Evolutionary conservation across 2,797 vertebrate species (phyloP).

Genomic region (Pteronotus mesoamericanus): DNA sequence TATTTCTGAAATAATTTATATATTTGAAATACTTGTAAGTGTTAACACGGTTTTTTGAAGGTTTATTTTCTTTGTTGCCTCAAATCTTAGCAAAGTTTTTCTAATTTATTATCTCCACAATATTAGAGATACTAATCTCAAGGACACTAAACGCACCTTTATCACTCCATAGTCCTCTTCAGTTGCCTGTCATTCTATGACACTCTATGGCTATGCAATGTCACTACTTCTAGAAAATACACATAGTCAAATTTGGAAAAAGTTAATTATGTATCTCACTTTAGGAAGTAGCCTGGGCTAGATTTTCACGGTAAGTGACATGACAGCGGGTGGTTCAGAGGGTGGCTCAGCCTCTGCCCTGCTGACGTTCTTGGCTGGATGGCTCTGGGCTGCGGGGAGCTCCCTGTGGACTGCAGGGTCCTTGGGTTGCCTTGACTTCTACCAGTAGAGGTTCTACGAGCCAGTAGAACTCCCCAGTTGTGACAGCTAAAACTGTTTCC

Average conservation of each 20-base stretch:
- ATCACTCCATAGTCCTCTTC: not conserved
- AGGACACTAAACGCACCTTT: not conserved
- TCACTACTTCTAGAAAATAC: not conserved
- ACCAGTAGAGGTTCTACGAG: not conserved
- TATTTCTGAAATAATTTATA: not conserved
- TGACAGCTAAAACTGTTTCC: not conserved
- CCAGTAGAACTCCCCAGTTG: not conserved
- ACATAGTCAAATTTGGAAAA: not conserved
- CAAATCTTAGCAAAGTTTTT: not conserved
- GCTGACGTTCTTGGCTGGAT: not conserved
- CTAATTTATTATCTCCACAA: not conserved
- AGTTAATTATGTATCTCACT: not conserved
- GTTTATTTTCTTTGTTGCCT: not conserved
- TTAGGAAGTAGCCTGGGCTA: not conserved
- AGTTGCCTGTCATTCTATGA: not conserved
- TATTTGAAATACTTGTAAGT: not conserved
- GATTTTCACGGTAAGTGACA: not conserved
- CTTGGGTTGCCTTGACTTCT: not conserved
- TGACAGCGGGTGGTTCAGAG: not conserved
- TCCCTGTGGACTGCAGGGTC: not conserved
- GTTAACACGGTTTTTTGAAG: not conserved
- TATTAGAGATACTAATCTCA: not conserved
- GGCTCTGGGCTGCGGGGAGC: not conserved
- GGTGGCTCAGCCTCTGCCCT: not conserved
- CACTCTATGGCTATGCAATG: not conserved